Percentiles rank a stretch among this genome's conserved stretches.
These are phyloP conservation scores for Pemphigus obesinymphae DNA, from an alignment of 1,140 invertebrate genomes.

Conservation along the genomic window DNA sequence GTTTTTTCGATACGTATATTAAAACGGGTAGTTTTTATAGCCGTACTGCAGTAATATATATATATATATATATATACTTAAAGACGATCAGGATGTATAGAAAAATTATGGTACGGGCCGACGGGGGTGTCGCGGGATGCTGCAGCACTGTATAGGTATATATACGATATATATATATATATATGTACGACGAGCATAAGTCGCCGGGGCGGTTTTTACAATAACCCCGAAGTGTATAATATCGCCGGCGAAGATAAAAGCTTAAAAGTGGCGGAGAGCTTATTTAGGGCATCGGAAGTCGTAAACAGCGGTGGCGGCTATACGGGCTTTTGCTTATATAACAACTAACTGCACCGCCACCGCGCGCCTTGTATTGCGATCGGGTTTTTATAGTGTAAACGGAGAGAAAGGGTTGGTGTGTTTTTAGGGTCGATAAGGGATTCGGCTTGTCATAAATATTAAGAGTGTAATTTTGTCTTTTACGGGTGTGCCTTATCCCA, in stretches of 20 bases:
- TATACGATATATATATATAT: too few relatives aligned
- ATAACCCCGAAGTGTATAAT: conserved; percentile 16
- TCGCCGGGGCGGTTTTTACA: not conserved
- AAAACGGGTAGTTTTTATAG: too few relatives aligned
- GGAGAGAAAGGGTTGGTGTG: conserved; percentile 39
- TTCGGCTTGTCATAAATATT: conserved; percentile 41
- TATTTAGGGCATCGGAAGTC: conserved; percentile 36
- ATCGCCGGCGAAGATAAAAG: conserved; percentile 28
- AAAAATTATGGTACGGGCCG: too few relatives aligned
- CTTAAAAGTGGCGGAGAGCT: conserved; percentile 38
- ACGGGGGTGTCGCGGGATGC: too few relatives aligned
- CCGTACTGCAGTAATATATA: too few relatives aligned
- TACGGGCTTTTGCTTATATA: conserved; percentile 22
- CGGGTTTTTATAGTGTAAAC: conserved; percentile 41
- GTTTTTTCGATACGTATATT: too few relatives aligned
- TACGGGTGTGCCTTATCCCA: conserved; percentile 40
- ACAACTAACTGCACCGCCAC: not conserved
- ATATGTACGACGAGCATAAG: not conserved
- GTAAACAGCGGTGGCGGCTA: conserved; percentile 26
- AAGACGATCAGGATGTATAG: too few relatives aligned
- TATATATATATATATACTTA: too few relatives aligned
- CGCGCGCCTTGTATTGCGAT: conserved; percentile 26
- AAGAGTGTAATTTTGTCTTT: conserved; percentile 42
- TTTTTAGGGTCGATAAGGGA: conserved; percentile 41
- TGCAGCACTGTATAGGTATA: not conserved